These are phyloP conservation scores for Rhombomys opimus DNA, from an alignment of 2,113 vertebrate genomes.

Conservation along the genomic window DNA sequence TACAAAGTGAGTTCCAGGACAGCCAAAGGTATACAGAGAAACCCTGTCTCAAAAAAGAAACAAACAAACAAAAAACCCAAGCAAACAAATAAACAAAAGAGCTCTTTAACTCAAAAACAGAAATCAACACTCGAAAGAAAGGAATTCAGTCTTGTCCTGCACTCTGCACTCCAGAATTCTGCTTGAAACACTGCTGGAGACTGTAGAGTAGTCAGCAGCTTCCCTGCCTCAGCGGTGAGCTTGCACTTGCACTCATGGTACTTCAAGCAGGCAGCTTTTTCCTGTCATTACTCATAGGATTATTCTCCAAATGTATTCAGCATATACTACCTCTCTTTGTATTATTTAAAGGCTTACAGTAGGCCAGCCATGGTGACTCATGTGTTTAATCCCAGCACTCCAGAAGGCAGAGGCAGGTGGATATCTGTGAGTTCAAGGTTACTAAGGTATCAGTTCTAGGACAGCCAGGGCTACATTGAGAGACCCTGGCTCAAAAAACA, in stretches of 20 bases:
- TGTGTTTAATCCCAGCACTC: not conserved
- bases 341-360: not conserved
- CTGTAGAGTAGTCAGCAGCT: fast-evolving
- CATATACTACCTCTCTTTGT: not conserved
- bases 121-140: not conserved
- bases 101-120: not conserved
- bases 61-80: not conserved
- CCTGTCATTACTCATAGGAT: not conserved
- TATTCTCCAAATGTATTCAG: not conserved
- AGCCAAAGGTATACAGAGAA: not conserved
- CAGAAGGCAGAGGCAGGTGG: not conserved
- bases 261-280: not conserved
- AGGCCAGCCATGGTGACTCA: not conserved
- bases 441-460: not conserved
- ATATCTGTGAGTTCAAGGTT: not conserved
- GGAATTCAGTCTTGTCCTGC: not conserved
- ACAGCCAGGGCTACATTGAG: not conserved
- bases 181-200: not conserved
- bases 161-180: not conserved
- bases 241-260: not conserved
- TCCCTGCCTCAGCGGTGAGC: not conserved
- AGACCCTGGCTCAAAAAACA: not conserved
- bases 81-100: too few species aligned
- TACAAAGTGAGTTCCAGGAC: not conserved
- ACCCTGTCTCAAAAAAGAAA: not conserved